phyloP scores from a whole-genome alignment of 2,113 vertebrate genomes.

The Dasyurus viverrinus region DNA sequence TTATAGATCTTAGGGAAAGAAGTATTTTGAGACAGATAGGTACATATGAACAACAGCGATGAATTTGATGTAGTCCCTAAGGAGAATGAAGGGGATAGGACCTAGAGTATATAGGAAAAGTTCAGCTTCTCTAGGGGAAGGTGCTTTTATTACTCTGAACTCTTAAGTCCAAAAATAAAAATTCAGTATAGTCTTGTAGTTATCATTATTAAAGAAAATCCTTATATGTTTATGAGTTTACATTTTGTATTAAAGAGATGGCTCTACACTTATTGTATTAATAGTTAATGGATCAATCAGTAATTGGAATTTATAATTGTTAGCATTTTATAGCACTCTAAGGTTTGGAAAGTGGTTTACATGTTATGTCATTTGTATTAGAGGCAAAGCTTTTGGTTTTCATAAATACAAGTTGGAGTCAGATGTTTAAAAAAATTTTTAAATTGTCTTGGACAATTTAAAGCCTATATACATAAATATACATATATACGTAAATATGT shows the following conservation, averaged over 20 bases:
- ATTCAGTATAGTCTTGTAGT: neutral
- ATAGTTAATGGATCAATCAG: neutral
- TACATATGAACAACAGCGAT: neutral
- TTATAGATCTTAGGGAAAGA: neutral
- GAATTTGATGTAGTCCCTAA: neutral
- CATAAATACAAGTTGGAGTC: neutral
- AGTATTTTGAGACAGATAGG: neutral
- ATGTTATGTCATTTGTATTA: neutral
- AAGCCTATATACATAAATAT: neutral
- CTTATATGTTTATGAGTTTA: neutral
- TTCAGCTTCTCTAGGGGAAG: neutral
- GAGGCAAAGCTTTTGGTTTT: neutral
- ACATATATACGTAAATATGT: no score
- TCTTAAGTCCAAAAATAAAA: neutral
- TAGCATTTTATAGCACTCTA: neutral
- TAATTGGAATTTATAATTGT: neutral
- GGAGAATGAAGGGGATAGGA: neutral
- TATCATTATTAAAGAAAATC: neutral
- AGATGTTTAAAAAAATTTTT: neutral
- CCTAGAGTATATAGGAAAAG: neutral
- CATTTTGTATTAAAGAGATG: neutral
- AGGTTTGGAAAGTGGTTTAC: neutral
- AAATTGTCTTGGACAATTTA: neutral
- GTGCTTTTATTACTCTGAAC: neutral
- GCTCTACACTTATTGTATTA: neutral